A percentile compares a stretch with the other conserved stretches of the same genome.
Conservation (phyloP, 2,113 vertebrate species). For the Petrocephalus microphthalmus region DNA sequence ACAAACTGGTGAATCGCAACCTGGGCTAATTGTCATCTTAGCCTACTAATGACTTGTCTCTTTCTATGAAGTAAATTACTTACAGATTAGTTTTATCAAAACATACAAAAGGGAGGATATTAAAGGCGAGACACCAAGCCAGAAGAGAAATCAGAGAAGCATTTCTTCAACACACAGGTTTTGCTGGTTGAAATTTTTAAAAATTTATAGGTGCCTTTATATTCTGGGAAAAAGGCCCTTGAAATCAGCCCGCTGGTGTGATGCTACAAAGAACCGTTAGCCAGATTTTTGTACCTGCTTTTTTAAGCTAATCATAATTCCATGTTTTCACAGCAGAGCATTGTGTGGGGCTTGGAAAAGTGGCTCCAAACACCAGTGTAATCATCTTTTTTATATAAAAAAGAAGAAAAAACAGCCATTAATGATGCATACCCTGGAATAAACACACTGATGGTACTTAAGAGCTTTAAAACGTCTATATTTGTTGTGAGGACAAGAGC, state of each 20-base stretch:
- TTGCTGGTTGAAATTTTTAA: background rate
- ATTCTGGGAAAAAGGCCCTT: background rate
- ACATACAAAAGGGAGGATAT: background rate
- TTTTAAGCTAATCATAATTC: conserved; percentile 20
- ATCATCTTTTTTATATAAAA: conserved; percentile 23
- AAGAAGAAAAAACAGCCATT: conserved; percentile 28
- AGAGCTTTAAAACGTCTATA: conserved; percentile 29
- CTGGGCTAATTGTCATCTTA: conserved; percentile 11
- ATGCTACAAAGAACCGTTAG: background rate
- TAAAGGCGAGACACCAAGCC: background rate
- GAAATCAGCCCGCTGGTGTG: background rate
- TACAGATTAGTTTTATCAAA: conserved; percentile 18
- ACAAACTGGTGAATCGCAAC: background rate
- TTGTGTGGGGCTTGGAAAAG: conserved; percentile 5
- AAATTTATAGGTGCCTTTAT: background rate
- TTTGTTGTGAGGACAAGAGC: conserved; percentile 29
- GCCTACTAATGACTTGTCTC: conserved; percentile 19
- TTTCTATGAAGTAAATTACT: conserved; percentile 16
- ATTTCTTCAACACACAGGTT: background rate
- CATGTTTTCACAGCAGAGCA: conserved; percentile 9
- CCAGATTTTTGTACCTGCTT: conserved; percentile 7
- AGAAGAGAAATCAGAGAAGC: background rate
- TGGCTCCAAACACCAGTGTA: conserved; percentile 23
- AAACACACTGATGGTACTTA: conserved; percentile 31
- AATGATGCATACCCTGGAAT: conserved; percentile 27